Evolutionary conservation across 2,888 invertebrate genomes (phyloP).

Genomic region (Geophilus truncorum): DNA sequence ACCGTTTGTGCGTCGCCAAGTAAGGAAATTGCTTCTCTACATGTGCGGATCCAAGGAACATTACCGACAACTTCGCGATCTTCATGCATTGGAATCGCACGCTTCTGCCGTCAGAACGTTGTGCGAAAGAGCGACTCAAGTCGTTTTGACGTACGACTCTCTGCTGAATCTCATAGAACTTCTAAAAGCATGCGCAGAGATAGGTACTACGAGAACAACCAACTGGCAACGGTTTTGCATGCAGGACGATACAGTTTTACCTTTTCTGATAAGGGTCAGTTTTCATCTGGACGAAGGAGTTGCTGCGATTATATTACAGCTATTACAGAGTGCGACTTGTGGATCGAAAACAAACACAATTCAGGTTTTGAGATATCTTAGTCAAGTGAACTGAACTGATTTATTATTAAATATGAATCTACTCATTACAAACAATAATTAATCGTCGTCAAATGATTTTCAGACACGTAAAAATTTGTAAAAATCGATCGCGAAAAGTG

Average conservation of each 20-base stretch:
- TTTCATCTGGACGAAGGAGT: conserved; percentile 83
- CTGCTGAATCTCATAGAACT: conserved; percentile 93
- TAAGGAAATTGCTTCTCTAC: conserved; percentile 79
- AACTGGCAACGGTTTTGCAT: conserved; percentile 93
- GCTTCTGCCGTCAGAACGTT: conserved; percentile 52
- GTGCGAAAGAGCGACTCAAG: conserved; percentile 41
- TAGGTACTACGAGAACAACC: conserved; percentile 80
- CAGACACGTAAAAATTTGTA: too few relatives aligned
- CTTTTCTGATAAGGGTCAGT: conserved; percentile 72
- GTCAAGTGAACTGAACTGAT: too few relatives aligned
- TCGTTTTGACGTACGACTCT: conserved; percentile 72
- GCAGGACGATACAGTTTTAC: conserved; percentile 69
- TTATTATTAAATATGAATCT: too few relatives aligned
- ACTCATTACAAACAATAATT: too few relatives aligned
- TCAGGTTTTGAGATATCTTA: too few relatives aligned
- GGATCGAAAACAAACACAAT: background rate
- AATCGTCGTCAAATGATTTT: too few relatives aligned
- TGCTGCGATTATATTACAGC: conserved; percentile 81
- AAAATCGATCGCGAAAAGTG: too few relatives aligned
- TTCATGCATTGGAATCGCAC: conserved; percentile 86
- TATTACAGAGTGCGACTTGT: conserved; percentile 84
- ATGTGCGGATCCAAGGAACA: conserved; percentile 94
- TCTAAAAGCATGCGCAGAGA: conserved; percentile 87
- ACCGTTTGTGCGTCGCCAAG: conserved; percentile 77
- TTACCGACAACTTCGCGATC: conserved; percentile 86